Base-by-base conservation (phyloP, 2,888 invertebrate species). In the Ctenicera cuprea region DNA sequence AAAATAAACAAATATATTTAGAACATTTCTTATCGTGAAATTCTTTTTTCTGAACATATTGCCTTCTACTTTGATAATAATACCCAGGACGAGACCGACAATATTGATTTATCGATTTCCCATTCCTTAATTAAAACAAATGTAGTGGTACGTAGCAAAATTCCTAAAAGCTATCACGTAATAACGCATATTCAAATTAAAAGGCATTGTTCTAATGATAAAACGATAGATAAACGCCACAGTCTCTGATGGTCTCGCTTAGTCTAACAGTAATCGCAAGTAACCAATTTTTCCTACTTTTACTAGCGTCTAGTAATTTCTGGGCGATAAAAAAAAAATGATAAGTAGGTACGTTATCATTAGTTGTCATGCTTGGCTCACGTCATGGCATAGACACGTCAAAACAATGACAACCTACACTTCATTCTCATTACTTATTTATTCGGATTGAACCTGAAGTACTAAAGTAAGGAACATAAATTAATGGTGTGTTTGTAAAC, bases 391-490 rank as follows among this genome's bases (percentile, higher is more conserved):
- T 45, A 30, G 62, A 30, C 38, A 45, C 62, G 62, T 62, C 62
- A 62, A 62, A 62, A 62, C 62, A 62, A 45, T 62, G 43, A 62
- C 62, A 62, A 26, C 62, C 45, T 30, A 62, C 62, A 22, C 45
- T 30, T 62, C 62, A 62, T 62, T 62, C 45, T 62, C 38, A 45
- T 62, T 41, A 61, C 62, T 45, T 43, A 62, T 62, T 62, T 20
- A 62, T 62, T 26, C n/a, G 14, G n/a, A 41, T 11, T 22, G 41
- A 26, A 41, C n/a, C 41, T 20, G 18, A n/a, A 45, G 18, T 38
- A 22, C 38, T 38, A 26, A 45, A 62, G 62, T 20, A 45, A 26
- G 45, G 45, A 43, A 30, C 18, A 45, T 18, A 62, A 41, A 45
- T 45, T 62, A 45, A 45, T 43, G 45, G 16, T 62, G 62, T 62